A percentile compares a stretch with the other conserved stretches of the same genome.
phyloP scores from a whole-genome alignment of 2,888 invertebrate species.

The Melolontha melolontha region DNA sequence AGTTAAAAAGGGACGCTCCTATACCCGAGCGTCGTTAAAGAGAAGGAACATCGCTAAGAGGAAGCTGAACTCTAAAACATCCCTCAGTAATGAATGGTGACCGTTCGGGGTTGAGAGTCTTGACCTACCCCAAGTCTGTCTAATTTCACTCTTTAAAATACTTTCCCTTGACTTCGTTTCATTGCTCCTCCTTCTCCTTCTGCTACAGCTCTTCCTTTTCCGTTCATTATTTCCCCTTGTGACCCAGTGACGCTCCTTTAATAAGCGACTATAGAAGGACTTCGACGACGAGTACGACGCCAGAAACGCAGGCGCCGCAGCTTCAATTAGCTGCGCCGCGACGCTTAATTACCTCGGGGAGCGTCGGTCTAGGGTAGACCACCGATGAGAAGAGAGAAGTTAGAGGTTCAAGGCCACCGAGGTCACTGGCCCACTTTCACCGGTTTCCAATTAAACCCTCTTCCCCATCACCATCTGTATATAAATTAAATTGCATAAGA shows the following conservation, averaged over 20 bases:
- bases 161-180: constrained; percentile 63
- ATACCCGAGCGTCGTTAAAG: constrained; percentile 6
- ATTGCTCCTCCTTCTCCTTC: constrained; percentile 49
- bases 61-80: constrained; percentile 45
- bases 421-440: constrained; percentile 60
- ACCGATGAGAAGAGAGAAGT: constrained; percentile 31
- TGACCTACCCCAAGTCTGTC: constrained; percentile 64
- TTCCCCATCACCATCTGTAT: constrained; percentile 30
- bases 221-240: constrained; percentile 65
- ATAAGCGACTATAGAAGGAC: constrained; percentile 55
- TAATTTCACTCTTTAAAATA: constrained; percentile 66
- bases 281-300: constrained; percentile 35
- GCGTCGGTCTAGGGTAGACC: constrained; percentile 61
- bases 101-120: constrained; percentile 53
- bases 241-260: constrained; percentile 64
- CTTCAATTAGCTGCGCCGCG: constrained; percentile 64
- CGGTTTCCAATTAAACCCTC: constrained; percentile 52
- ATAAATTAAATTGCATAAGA: constrained; percentile 28
- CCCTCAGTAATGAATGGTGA: constrained; percentile 51
- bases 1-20: constrained; percentile 7
- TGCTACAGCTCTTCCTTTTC: constrained; percentile 35
- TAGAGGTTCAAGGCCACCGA: constrained; percentile 52
- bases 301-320: constrained; percentile 61
- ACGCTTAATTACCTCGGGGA: constrained; percentile 64
- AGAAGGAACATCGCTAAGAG: constrained; percentile 24